Percentiles rank a stretch among this genome's conserved stretches.
Evolutionary conservation across 2,113 vertebrate genomes (phyloP).

Genomic region (Suricata suricatta): DNA sequence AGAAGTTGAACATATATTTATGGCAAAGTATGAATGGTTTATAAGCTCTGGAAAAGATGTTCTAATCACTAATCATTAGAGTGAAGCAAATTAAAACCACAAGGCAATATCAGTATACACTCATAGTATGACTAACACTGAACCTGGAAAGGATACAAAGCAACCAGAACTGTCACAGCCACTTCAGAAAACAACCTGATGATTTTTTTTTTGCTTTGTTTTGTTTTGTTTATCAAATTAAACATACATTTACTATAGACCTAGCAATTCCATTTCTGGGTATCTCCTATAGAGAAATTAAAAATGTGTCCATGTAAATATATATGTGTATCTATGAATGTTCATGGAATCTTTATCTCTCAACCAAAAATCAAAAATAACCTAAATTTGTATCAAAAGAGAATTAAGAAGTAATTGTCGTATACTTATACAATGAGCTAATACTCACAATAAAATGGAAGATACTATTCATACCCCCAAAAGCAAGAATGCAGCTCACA

Average conservation of each 20-base stretch:
- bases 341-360: not conserved
- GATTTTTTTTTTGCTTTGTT: not conserved
- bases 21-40: not conserved
- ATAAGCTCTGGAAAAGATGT: not conserved
- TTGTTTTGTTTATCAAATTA: not conserved
- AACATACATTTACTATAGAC: not conserved
- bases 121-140: not conserved
- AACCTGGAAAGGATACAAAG: not conserved
- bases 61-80: not conserved
- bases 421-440: not conserved
- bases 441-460: not conserved
- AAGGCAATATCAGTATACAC: not conserved
- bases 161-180: not conserved
- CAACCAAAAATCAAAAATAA: not conserved
- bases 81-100: not conserved
- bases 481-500: not conserved
- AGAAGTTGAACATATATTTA: not conserved
- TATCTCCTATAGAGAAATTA: not conserved
- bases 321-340: not conserved
- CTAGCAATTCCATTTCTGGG: not conserved
- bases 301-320: not conserved
- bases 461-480: accelerated
- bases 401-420: not conserved
- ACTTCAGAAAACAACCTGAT: not conserved
- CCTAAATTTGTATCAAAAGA: not conserved